These are phyloP conservation scores for Chlamydotis undulata DNA, from an alignment of 2,113 vertebrate genomes.

Conservation along the genomic window DNA sequence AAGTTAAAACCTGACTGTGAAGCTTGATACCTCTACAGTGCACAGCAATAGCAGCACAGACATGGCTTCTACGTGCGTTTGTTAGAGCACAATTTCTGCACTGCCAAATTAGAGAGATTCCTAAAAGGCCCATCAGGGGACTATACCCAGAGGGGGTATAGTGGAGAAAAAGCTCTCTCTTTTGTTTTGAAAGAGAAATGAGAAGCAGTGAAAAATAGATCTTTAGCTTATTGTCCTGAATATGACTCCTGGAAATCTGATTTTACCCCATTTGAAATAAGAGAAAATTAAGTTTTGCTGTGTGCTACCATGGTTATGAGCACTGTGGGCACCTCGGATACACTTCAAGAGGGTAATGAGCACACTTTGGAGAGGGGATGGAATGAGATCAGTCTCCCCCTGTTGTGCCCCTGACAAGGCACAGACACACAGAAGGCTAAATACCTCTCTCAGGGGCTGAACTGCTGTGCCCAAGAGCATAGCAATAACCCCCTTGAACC, in stretches of 20 bases:
- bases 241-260: not conserved
- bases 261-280: not conserved
- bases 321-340: not conserved
- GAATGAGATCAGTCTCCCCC: not conserved
- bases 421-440: not conserved
- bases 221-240: not conserved
- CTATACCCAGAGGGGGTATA: not conserved
- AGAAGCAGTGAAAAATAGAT: not conserved
- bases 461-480: not conserved
- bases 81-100: not conserved
- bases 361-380: not conserved
- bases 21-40: not conserved
- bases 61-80: not conserved
- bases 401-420: not conserved
- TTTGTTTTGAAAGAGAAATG: not conserved
- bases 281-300: not conserved
- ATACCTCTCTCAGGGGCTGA: not conserved
- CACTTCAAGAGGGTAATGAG: not conserved
- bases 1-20: not conserved
- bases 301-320: not conserved
- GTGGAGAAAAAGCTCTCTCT: not conserved
- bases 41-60: not conserved
- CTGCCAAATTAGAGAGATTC: constrained; percentile 40
- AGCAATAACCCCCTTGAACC: not conserved
- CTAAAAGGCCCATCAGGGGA: not conserved